Conservation (phyloP, 2,797 vertebrate genomes). For the Podargus strigoides region DNA sequence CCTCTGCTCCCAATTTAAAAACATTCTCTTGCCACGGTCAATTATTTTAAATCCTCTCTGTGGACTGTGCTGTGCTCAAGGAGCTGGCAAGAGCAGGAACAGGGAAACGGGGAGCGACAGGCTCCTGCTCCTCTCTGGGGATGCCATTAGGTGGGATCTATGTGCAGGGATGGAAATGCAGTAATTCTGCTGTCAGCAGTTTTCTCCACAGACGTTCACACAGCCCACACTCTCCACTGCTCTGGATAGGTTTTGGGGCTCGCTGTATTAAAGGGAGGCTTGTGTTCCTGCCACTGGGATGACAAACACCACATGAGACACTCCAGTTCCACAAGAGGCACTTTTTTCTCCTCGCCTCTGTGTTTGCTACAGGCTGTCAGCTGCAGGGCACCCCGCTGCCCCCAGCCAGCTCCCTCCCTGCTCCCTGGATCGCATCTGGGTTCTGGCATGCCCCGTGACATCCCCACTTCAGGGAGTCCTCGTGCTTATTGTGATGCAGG, state of each 20-base stretch:
- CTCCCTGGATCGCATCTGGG: background rate
- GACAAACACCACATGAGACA: background rate
- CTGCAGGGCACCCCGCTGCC: background rate
- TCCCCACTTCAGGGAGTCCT: background rate
- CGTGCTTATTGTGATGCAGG: background rate
- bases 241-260: background rate
- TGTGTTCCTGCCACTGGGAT: background rate
- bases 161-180: background rate
- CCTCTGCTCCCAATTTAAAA: conserved; percentile 31
- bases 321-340: background rate
- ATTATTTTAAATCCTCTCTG: conserved; percentile 14
- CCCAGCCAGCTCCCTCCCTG: background rate
- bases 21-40: background rate
- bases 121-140: conserved; percentile 4
- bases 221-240: background rate
- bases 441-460: background rate
- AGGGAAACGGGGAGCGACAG: background rate
- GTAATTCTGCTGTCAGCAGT: background rate
- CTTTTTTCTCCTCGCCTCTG: background rate
- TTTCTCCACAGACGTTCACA: background rate
- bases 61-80: background rate
- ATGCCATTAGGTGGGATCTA: conserved; percentile 19
- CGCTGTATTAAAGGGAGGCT: background rate
- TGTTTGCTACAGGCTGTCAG: background rate
- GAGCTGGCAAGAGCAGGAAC: background rate